Base-by-base conservation (phyloP, 2,888 invertebrate species). In the Aquatica leii region DNA sequence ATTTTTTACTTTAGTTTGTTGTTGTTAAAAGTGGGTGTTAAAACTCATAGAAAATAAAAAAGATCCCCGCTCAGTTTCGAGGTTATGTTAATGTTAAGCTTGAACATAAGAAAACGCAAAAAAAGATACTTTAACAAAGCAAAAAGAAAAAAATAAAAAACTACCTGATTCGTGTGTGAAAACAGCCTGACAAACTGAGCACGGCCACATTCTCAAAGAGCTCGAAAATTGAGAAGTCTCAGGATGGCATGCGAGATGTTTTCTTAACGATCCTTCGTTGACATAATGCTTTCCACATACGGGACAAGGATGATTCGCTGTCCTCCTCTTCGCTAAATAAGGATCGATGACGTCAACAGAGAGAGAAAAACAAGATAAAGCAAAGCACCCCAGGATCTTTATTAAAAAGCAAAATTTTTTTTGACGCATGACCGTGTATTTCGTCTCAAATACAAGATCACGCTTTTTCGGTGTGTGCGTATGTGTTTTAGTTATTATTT, bases 221-320 rank as follows among this genome's bases (percentile, higher is more conserved):
- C 91, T 91, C 73, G 93, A 91, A 68, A 73, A 71, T 64, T 71
- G 71, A 72, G 90, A 88, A 56, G 94, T 93, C 85, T 95, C 95
- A 51, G 95, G 95, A 83, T 96, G 96, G 78, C 95, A 94, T 72
- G 95, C 94, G 76, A 96, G 87, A 82, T 96, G 96, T 83, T 96
- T 95, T 79, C 95, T 88, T 77, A 95, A 84, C 71, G 94, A 94
- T 67, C 95, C 95, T 83, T 96, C 95, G 84, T 95, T 95, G 73
- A 95, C 95, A 83, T 96, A 96, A 83, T 95, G 95, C 84, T 96
- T 96, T 73, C 95, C 95, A 83, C 96, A 96, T 46, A 96, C 93
- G 17, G 95, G 96, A 80, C 96, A 96, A 55, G 95, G 95, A 82
- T 96, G 96, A 83, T 95, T 95, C 74, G 95, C 95, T 75, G 94